Base-by-base conservation (phyloP, 2,888 invertebrate genomes). In the Linnaemya tessellans region DNA sequence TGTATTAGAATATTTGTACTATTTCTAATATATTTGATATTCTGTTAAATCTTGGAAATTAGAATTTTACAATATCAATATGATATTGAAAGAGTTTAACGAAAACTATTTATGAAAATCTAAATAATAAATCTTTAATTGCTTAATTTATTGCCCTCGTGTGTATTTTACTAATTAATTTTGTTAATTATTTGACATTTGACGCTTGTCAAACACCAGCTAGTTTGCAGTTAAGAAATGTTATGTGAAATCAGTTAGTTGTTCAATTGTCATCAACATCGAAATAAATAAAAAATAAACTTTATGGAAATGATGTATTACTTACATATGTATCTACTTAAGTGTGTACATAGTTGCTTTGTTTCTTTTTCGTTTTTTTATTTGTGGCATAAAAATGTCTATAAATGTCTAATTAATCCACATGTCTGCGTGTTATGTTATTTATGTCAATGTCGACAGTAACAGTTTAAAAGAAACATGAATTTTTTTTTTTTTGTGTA, bases 381-480 rank as follows among this genome's bases (percentile, higher is more conserved):
- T 71, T 43, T 49, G 20, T 30, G 9, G 18, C 7, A 35, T 35
- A 30, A 51, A 62, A 62, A 20, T 73, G 35, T 73, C 11, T n/a
- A 54, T 64, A 75, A 77, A 58, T 77, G 67, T 46, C 46, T 35
- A 54, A 46, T 58, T 58, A 67, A 67, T 58, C 43, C 43, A 58
- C 38, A 49, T 58, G 67, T 46, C 46, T 25, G 35, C 35, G n/a
- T 56, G 58, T 67, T 56, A 13, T 58, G 15, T 56, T 65, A 67
- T 77, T 77, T 67, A 64, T 77, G 77, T 77, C 77, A 77, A 67
- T 77, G 77, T 35, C 77, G 41, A 15, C n/a, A 41, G 41, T 54
- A 64, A 75, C 54, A 18, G 51, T 75, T 51, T 35, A 38, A 49
- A 74, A 62, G 60, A 62, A 35, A 51, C 38, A 51, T 35, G n/a